phyloP scores from a whole-genome alignment of 1,140 invertebrate species.

The Argopecten irradians region DNA sequence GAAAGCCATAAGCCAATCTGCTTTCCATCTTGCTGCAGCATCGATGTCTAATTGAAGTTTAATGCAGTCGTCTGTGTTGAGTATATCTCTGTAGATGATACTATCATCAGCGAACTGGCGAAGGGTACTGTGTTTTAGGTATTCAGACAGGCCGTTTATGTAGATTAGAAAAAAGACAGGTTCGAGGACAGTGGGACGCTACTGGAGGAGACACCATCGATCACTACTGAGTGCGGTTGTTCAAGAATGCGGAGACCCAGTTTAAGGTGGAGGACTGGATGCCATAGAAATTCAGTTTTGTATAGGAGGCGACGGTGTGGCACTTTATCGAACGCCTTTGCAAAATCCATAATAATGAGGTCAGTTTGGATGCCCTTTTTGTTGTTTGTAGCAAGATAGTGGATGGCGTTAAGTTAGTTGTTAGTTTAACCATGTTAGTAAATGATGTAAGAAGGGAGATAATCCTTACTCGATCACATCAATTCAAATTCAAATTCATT shows the following conservation, averaged over 20 bases:
- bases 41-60: neutral
- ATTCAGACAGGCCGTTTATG: neutral
- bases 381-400: conserved; percentile 32
- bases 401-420: too few relatives aligned
- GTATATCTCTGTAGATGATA: neutral
- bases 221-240: conserved; percentile 39
- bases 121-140: neutral
- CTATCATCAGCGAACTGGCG: conserved; percentile 27
- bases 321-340: neutral
- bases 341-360: neutral
- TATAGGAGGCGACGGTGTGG: neutral
- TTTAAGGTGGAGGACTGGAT: conserved; percentile 27
- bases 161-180: neutral
- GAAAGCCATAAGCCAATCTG: conserved; percentile 27
- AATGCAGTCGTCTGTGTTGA: neutral
- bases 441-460: too few relatives aligned
- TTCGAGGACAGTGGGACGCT: neutral
- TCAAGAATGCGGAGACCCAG: conserved; percentile 37
- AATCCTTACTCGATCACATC: too few relatives aligned
- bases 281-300: conserved; percentile 51
- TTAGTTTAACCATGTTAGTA: too few relatives aligned
- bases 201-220: conserved; percentile 34
- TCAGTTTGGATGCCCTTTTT: too few relatives aligned
- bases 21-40: conserved; percentile 22
- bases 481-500: too few relatives aligned